Conservation (phyloP, 2,888 invertebrate species). For the Caenorhabditis japonica region DNA sequence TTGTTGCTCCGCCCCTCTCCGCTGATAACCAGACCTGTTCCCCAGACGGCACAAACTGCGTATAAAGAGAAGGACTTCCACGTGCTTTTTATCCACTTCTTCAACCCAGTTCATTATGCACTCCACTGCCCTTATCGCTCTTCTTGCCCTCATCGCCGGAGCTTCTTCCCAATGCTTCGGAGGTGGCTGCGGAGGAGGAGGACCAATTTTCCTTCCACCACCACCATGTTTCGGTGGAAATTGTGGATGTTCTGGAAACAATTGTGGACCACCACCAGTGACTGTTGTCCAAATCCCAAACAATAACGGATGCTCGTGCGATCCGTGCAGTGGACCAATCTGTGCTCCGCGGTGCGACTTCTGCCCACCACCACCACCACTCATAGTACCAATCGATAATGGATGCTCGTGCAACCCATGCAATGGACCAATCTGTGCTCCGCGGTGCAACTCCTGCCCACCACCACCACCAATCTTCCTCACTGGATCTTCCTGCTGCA, state of each 20-base stretch:
- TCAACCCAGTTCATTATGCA: too few species aligned
- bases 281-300: too few species aligned
- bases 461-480: conserved; percentile 32
- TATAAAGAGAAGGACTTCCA: conserved; percentile 20
- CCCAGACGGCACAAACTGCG: conserved; percentile 22
- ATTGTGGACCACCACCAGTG: too few species aligned
- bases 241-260: too few species aligned
- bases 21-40: conserved; percentile 44
- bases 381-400: too few species aligned
- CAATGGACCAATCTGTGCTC: conserved; percentile 31
- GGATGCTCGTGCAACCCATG: conserved; percentile 45
- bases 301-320: conserved; percentile 34
- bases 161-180: too few species aligned
- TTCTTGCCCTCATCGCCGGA: too few species aligned
- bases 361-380: conserved; percentile 44
- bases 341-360: conserved; percentile 36
- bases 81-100: conserved; percentile 6
- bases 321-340: conserved; percentile 29
- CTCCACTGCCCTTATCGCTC: too few species aligned
- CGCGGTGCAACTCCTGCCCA: conserved; percentile 33
- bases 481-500: conserved; percentile 23
- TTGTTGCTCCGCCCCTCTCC: conserved; percentile 26
- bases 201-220: too few species aligned
- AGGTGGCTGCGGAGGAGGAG: too few species aligned
- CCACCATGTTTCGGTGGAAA: conserved; percentile 33